Evolutionary conservation across 2,888 invertebrate species (phyloP), one percentile per base, ranked within the genome.

Genomic region (Platypus cylindrus): DNA sequence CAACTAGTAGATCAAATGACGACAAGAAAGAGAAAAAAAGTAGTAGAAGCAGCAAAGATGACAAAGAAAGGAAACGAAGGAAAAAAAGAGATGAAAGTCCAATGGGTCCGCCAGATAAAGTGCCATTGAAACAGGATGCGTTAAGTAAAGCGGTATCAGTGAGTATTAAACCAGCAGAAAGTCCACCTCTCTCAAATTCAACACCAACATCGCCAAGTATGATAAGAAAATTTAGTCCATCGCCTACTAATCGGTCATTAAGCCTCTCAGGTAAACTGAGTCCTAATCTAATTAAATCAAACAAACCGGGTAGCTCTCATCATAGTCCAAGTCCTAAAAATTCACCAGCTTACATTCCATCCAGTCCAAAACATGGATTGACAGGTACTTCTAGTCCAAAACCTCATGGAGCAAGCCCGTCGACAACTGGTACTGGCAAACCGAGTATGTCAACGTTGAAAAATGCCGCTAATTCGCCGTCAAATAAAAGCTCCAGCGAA

Each of bases 371-470:
- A 56, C 80, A 83, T 47, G 74, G 76, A 14, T 20, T 40, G 17
- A 11, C 33, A 2, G 37, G 37, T 5, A 74, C 78, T 40, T 77
- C 78, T 35, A 80, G 78, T 59, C 81, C 79, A 48, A 84, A 82
- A 63, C 79, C 77, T 53, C 83, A 82, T 54, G 78, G 78, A 1
- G 47, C 52, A 12, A 84, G 84, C 11, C 85, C 41, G 11, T 32
- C 65, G 15, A 71, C 75, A 1, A 70, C 77, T 9, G 68, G 72
- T 36, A 78, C 83, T 1, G 87, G 87, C 1, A 89, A 89, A 54
- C 87, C 87, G 1, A 86, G 86, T 52, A 85, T 89, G 83, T 84
- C 85, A 0, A 75, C 86, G 1, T 60, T 87, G 14, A 87, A 87
- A 55, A 86, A 80, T 22, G 84, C 85, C 4, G 70, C 78, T 1